A percentile compares a stretch with the other conserved stretches of the same genome.
These are phyloP conservation scores for Drosophila melanosoma DNA, from an alignment of 2,888 invertebrate species.

Conservation along the genomic window DNA sequence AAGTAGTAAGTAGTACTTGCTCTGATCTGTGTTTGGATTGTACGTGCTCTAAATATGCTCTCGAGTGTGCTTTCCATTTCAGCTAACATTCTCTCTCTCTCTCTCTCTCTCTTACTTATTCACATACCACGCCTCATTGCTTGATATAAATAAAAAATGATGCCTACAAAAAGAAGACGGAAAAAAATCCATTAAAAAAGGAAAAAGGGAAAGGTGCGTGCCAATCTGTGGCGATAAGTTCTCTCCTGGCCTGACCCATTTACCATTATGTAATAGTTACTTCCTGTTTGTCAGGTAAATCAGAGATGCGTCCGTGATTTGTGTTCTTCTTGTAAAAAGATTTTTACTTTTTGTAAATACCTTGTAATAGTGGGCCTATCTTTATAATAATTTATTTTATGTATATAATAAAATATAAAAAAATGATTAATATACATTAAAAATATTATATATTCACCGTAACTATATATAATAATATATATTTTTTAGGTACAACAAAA, in stretches of 20 bases:
- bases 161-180: conserved; percentile 36
- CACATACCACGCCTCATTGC: conserved; percentile 32
- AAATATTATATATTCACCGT: not conserved
- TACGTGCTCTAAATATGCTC: conserved; percentile 76
- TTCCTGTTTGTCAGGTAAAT: conserved; percentile 53
- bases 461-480: no score
- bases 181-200: conserved; percentile 9
- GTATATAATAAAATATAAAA: not conserved
- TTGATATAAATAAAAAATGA: conserved; percentile 75
- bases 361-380: not conserved
- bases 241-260: conserved; percentile 56
- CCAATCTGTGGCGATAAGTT: conserved; percentile 56
- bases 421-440: not conserved
- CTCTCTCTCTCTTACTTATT: conserved; percentile 1
- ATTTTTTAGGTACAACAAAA: no score
- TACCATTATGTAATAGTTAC: conserved; percentile 71
- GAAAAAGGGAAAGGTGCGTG: conserved; percentile 63
- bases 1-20: conserved; percentile 40
- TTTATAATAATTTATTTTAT: not conserved
- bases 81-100: conserved; percentile 49
- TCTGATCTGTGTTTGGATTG: conserved; percentile 23
- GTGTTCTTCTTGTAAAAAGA: not conserved
- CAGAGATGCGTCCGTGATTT: conserved; percentile 54
- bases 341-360: not conserved
- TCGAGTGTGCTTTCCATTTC: conserved; percentile 78